Conservation (phyloP, 2,888 invertebrate genomes). For the Pristionchus fissidentatus region DNA sequence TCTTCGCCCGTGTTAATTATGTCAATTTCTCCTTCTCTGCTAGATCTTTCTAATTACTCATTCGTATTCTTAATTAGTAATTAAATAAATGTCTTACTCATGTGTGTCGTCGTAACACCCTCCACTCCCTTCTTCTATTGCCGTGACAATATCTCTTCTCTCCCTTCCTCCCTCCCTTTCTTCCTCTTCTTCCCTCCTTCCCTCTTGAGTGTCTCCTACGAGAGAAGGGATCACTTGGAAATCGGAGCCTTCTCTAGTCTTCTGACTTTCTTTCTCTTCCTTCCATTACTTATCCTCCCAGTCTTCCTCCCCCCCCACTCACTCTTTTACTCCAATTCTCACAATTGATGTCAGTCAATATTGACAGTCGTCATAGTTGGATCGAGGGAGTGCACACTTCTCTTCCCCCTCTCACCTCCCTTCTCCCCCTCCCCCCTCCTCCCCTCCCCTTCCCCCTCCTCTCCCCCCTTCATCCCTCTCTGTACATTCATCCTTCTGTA, state of each 20-base stretch:
- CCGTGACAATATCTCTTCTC: slow-evolving; percentile 20
- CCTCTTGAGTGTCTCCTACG: background rate
- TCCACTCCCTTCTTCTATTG: background rate
- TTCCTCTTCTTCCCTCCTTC: background rate
- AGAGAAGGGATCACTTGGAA: slow-evolving; percentile 21
- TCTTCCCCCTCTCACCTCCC: background rate
- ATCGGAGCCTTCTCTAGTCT: slow-evolving; percentile 12
- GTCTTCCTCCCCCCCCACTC: background rate
- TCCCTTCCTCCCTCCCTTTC: background rate
- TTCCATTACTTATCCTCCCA: background rate
- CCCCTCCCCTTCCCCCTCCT: background rate
- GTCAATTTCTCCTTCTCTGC: slow-evolving; percentile 39
- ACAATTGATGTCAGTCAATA: background rate
- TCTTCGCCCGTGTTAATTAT: slow-evolving; percentile 40
- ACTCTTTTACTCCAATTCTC: slow-evolving; percentile 6
- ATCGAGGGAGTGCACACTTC: background rate
- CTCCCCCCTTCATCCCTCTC: background rate
- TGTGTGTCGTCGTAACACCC: background rate
- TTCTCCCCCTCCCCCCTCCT: background rate
- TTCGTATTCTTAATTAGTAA: background rate
- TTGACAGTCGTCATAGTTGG: background rate
- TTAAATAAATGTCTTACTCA: background rate
- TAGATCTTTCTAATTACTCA: background rate
- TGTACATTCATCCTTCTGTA: background rate
- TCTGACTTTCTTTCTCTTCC: slow-evolving; percentile 4